Evolutionary conservation across 2,113 vertebrate species (phyloP).

Genomic region (Tinamus guttatus): DNA sequence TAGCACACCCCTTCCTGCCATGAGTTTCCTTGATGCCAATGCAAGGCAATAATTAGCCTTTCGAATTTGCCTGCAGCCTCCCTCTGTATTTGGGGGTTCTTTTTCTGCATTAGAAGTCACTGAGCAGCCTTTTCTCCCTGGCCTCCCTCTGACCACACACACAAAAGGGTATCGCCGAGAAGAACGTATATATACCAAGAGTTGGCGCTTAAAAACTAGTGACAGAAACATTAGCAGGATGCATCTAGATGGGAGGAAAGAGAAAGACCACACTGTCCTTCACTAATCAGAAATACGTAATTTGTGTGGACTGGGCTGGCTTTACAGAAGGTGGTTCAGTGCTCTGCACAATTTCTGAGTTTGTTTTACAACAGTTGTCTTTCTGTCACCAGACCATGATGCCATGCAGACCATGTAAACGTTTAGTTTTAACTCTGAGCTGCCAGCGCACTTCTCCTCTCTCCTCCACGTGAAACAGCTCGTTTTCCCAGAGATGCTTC

Average conservation of each 20-base stretch:
- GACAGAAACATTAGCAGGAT: background rate
- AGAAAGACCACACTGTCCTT: background rate
- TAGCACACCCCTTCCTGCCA: background rate
- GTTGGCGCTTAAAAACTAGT: background rate
- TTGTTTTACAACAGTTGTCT: background rate
- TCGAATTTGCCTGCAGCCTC: background rate
- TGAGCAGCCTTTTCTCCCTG: background rate
- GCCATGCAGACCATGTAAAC: rapidly evolving
- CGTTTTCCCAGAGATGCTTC: background rate
- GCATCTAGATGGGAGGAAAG: background rate
- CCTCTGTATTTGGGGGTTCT: background rate
- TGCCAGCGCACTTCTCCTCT: background rate
- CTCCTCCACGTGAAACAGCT: background rate
- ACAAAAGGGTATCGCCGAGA: background rate
- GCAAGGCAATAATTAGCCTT: background rate
- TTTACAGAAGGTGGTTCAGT: background rate
- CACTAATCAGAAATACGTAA: background rate
- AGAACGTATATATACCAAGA: background rate
- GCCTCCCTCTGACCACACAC: background rate
- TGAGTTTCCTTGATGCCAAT: background rate
- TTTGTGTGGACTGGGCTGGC: background rate
- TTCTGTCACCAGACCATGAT: background rate
- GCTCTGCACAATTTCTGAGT: background rate
- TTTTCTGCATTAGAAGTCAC: background rate
- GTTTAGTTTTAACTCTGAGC: background rate